phyloP scores from a whole-genome alignment of 1,140 invertebrate genomes.

The Phthorimaea operculella region DNA sequence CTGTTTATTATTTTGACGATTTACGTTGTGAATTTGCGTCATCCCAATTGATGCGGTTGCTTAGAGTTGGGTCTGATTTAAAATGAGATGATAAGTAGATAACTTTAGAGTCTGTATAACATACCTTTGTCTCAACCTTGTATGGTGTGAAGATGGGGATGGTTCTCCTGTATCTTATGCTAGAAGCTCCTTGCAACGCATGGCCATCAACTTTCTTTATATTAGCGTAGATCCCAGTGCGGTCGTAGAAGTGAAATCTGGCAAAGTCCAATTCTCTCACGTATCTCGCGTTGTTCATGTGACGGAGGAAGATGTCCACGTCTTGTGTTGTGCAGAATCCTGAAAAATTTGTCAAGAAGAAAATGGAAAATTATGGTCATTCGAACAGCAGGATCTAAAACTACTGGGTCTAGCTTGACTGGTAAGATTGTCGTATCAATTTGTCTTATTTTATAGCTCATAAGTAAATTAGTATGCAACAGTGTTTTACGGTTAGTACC shows the following conservation, averaged over 20 bases:
- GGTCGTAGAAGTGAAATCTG: constrained; percentile 80
- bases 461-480: no score
- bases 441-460: no score
- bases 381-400: no score
- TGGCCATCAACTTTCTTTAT: constrained; percentile 72
- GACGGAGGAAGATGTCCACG: constrained; percentile 79
- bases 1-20: no score
- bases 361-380: no score
- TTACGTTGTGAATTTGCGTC: no score
- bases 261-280: constrained; percentile 86
- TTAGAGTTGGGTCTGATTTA: no score
- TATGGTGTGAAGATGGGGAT: constrained; percentile 80
- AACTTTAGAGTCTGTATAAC: neutral
- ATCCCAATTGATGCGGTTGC: no score
- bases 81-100: no score
- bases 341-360: constrained; percentile 27
- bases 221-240: constrained; percentile 74
- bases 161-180: constrained; percentile 80
- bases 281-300: constrained; percentile 91
- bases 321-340: constrained; percentile 84
- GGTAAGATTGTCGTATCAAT: no score
- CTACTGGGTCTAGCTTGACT: no score
- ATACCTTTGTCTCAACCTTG: constrained; percentile 79
- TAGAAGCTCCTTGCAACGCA: constrained; percentile 78
- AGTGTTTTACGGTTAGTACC: no score